phyloP scores from a whole-genome alignment of 2,888 invertebrate genomes.

The Nemotelus pantherinus region DNA sequence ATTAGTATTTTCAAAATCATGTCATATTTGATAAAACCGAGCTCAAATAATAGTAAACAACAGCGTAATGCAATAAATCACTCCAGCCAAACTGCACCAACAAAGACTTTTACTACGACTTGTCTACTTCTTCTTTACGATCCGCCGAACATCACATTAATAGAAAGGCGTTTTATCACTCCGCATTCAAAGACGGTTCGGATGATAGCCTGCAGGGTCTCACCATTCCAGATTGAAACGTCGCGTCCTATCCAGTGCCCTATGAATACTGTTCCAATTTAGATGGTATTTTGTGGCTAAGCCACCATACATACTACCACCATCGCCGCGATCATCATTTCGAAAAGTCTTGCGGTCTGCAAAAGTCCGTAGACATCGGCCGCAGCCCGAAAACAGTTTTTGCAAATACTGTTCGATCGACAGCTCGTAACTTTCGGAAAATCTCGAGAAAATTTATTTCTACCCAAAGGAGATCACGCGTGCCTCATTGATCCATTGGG shows the following conservation, averaged over 20 bases:
- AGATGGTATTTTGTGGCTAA: slow-evolving; percentile 43
- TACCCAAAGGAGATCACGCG: slow-evolving; percentile 65
- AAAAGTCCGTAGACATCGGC: too few species aligned
- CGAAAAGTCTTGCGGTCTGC: too few species aligned
- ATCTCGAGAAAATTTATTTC: slow-evolving; percentile 43
- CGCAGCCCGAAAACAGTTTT: too few species aligned
- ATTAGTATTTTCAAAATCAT: too few species aligned
- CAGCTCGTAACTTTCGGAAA: slow-evolving; percentile 17
- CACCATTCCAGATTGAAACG: slow-evolving; percentile 21
- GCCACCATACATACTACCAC: slow-evolving; percentile 15
- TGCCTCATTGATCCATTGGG: slow-evolving; percentile 64
- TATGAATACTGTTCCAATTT: slow-evolving; percentile 50
- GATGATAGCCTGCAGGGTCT: slow-evolving; percentile 22
- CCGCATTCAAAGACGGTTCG: slow-evolving; percentile 17
- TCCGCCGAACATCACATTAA: background rate
- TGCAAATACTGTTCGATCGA: background rate
- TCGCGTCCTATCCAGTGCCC: background rate
- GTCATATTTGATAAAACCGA: too few species aligned
- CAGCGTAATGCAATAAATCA: too few species aligned
- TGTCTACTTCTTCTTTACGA: background rate
- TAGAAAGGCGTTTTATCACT: slow-evolving; percentile 6
- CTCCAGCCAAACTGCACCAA: too few species aligned
- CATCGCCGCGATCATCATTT: background rate
- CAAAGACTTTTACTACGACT: too few species aligned
- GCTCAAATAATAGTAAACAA: too few species aligned